Base-by-base conservation (phyloP, 2,113 vertebrate species). In the Dasyprocta punctata region DNA sequence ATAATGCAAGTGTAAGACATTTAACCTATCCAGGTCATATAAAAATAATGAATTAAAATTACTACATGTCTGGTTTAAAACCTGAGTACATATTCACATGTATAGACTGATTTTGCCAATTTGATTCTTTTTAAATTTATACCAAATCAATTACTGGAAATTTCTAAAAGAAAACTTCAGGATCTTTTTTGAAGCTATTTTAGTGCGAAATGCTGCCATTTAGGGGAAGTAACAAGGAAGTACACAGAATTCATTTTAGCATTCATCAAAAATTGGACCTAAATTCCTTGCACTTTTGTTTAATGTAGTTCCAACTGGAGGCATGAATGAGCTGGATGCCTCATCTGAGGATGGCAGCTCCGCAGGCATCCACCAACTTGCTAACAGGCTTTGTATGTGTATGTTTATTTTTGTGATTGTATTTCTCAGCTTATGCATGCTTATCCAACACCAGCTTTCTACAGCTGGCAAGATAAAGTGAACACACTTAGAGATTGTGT, bases 341-440 rank as follows among this genome's bases (percentile, higher is more conserved):
- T 90, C 96, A 71, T 89, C 20, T 22, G 78, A 96, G 47, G 58
- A 63, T 92, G 33, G n/a, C 41, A 94, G 30, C 77, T 98, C 94
- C 14, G 44, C 17, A 90, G 91, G 81, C 87, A 96, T 6, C 90
- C 93, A 56, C n/a, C 10, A 90, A 83, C 84, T 38, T 30, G 89
- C 85, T 84, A 19, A 97, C 97, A 96, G 28, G 49, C 19, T 96
- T 92, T 96, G 44, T 52, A 73, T 84, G 92, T 94, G 38, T 89
- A 97, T 47, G 86, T 98, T 97, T 97, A 52, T 97, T 97, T 96
- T 89, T 60, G 78, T 89, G 93, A 97, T 92, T 96, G 65, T 88
- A 30, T 95, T 41, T 83, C 60, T 95, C 54, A 90, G 30, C 54
- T 97, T 92, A 63, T 30, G 61, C 87, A 93, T 47, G 80, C 61